These are phyloP conservation scores for Digitonthophagus gazella DNA, from an alignment of 2,888 invertebrate genomes.

Conservation along the genomic window DNA sequence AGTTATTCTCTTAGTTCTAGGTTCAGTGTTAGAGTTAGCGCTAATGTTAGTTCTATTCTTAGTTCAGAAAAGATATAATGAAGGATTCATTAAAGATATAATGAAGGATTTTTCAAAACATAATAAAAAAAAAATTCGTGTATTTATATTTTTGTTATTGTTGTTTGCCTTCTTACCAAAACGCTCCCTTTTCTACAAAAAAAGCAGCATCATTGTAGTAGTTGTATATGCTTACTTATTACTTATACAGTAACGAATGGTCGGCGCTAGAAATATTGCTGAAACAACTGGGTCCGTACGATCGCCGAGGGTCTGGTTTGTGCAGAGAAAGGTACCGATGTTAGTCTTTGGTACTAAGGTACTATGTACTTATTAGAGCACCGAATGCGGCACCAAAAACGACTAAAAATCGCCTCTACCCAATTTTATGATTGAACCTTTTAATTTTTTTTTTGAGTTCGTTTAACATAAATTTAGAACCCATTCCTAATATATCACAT, in stretches of 20 bases:
- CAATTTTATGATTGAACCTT: neutral
- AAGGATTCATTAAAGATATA: too few species aligned
- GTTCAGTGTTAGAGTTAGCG: too few species aligned
- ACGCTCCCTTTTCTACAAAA: slow-evolving; percentile 17
- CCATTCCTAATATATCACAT: neutral
- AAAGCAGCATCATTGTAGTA: slow-evolving; percentile 35
- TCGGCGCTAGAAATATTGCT: slow-evolving; percentile 39
- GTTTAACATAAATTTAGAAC: neutral
- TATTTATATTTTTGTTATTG: too few species aligned
- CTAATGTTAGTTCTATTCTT: too few species aligned
- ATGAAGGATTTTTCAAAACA: too few species aligned
- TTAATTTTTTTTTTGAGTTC: slow-evolving; percentile 1
- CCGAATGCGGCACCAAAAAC: slow-evolving; percentile 45
- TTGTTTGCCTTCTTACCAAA: too few species aligned
- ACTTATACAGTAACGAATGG: slow-evolving; percentile 48
- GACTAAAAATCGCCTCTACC: slow-evolving; percentile 23
- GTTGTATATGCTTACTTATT: slow-evolving; percentile 39
- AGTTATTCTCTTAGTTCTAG: too few species aligned
- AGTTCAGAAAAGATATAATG: too few species aligned
- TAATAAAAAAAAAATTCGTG: too few species aligned
- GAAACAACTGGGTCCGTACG: slow-evolving; percentile 51
- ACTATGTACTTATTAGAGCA: slow-evolving; percentile 43
- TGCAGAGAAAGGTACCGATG: slow-evolving; percentile 56
- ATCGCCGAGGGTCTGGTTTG: slow-evolving; percentile 50
- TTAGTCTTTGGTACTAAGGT: slow-evolving; percentile 39